These are phyloP conservation scores for Bujurquina vittata DNA, from an alignment of 2,113 vertebrate species.

Conservation along the genomic window DNA sequence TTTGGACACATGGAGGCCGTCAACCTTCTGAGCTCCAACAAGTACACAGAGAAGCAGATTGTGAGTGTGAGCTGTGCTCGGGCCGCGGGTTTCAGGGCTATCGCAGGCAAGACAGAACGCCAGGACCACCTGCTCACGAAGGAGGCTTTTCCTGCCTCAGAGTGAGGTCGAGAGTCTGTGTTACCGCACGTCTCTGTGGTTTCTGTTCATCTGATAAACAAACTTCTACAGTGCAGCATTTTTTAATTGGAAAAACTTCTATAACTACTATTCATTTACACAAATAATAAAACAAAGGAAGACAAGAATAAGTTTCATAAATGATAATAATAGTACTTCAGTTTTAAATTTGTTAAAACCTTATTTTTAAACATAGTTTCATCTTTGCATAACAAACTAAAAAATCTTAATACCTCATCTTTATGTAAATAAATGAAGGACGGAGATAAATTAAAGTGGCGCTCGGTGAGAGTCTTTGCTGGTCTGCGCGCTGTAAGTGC, in stretches of 20 bases:
- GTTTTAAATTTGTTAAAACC: too few relatives aligned
- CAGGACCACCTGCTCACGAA: neutral
- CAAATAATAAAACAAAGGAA: neutral
- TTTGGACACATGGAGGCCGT: conserved; percentile 97
- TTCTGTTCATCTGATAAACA: neutral
- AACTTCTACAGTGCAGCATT: too few relatives aligned
- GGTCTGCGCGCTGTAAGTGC: too few relatives aligned
- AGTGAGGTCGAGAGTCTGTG: neutral
- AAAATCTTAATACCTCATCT: too few relatives aligned
- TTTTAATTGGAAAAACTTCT: too few relatives aligned
- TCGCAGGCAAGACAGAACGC: neutral
- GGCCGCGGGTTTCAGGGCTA: neutral
- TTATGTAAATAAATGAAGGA: too few relatives aligned
- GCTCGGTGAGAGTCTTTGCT: too few relatives aligned
- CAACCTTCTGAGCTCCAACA: conserved; percentile 94
- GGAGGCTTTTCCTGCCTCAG: neutral
- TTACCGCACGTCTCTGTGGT: neutral
- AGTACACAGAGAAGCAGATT: conserved; percentile 96
- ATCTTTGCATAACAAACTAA: too few relatives aligned
- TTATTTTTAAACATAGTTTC: too few relatives aligned
- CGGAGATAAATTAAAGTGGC: too few relatives aligned
- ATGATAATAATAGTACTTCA: too few relatives aligned
- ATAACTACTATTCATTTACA: neutral
- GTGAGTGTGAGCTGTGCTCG: conserved; percentile 76
- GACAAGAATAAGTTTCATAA: fast-evolving